These are phyloP conservation scores for Globia sparganii DNA, from an alignment of 2,888 invertebrate genomes.

Conservation along the genomic window DNA sequence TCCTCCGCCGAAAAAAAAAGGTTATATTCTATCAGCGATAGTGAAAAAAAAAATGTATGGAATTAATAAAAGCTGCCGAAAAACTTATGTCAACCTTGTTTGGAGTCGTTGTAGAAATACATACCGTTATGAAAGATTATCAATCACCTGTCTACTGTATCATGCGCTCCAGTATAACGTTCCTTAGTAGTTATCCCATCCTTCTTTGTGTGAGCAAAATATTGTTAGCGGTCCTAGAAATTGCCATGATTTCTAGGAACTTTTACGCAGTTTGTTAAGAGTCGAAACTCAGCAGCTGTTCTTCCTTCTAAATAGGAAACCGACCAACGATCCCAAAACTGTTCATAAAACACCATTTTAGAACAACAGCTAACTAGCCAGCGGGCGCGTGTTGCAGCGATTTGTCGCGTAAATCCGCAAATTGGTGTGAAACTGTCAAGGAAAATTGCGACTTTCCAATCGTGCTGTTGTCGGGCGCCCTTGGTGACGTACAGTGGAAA, in stretches of 20 bases:
- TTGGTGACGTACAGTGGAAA: conserved; percentile 75
- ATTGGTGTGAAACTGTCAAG: conserved; percentile 79
- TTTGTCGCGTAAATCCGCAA: conserved; percentile 80
- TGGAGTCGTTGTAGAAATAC: not conserved
- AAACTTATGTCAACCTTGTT: not conserved
- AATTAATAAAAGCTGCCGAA: not conserved
- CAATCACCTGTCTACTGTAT: no score
- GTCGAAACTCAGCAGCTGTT: not conserved
- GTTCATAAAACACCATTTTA: conserved; percentile 13
- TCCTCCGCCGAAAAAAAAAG: no score
- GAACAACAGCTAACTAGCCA: conserved; percentile 43
- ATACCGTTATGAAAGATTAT: no score
- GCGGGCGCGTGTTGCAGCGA: conserved; percentile 68
- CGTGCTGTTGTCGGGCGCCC: conserved; percentile 60
- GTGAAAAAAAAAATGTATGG: not conserved
- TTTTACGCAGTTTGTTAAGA: not conserved
- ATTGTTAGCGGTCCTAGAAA: not conserved
- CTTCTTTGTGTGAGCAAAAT: not conserved
- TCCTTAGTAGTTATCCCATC: not conserved
- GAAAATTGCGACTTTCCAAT: conserved; percentile 74
- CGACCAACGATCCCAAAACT: conserved; percentile 22
- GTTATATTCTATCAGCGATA: not conserved
- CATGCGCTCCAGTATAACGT: not conserved
- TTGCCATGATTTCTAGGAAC: not conserved
- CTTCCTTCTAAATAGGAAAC: not conserved